phyloP scores from a whole-genome alignment of 2,888 invertebrate species.

The Melikaiella ostensackeni region DNA sequence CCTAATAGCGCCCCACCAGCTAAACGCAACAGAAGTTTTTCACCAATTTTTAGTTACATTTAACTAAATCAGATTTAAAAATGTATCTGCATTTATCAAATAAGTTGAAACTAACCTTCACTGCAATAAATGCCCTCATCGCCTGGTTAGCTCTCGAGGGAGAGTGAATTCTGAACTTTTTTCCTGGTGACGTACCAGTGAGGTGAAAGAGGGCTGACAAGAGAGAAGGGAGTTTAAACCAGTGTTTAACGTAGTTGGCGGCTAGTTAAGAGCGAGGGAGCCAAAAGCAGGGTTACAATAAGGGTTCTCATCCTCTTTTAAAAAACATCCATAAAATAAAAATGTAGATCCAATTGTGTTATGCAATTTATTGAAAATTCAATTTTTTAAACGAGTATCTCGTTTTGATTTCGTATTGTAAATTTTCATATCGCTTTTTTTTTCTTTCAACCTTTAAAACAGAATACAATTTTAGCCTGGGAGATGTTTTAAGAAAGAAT shows the following conservation, averaged over 20 bases:
- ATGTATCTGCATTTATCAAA: too few relatives aligned
- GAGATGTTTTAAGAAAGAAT: not conserved
- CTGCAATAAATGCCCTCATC: not conserved
- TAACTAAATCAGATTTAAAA: too few relatives aligned
- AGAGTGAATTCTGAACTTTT: constrained; percentile 52
- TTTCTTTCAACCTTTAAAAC: not conserved
- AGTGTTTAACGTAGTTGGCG: constrained; percentile 72
- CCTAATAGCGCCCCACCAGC: too few relatives aligned
- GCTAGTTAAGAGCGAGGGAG: constrained; percentile 67
- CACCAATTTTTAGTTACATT: too few relatives aligned
- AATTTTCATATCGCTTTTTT: not conserved
- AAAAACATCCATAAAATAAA: not conserved
- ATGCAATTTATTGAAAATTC: not conserved
- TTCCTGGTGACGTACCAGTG: constrained; percentile 48
- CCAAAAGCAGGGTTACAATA: constrained; percentile 56
- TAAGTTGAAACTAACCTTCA: too few relatives aligned
- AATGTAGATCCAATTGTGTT: not conserved
- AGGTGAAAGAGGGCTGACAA: constrained; percentile 54
- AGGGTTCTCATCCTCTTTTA: constrained; percentile 60
- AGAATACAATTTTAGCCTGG: not conserved
- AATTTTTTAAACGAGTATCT: not conserved
- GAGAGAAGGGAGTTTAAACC: constrained; percentile 68
- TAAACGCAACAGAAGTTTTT: too few relatives aligned
- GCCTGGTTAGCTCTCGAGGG: constrained; percentile 46
- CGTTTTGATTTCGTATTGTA: not conserved